Evolutionary conservation across 1,140 invertebrate species (phyloP).

Genomic region (Micrasema longulum): DNA sequence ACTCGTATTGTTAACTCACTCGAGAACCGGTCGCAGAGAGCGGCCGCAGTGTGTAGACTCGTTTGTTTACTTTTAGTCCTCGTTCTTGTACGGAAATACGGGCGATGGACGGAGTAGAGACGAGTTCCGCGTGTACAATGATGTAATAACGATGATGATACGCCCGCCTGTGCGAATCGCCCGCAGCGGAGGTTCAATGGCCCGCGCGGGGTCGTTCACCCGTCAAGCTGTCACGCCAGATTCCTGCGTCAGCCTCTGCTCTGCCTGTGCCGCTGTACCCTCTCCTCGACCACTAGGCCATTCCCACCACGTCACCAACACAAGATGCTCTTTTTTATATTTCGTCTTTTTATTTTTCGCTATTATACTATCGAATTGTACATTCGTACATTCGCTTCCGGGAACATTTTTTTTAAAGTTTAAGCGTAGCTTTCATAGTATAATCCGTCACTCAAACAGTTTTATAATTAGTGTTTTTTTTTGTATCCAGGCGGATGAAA

Average conservation of each 20-base stretch:
- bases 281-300: neutral
- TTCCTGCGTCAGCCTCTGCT: constrained; percentile 19
- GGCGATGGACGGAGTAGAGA: constrained; percentile 4
- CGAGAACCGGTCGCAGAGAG: constrained; percentile 27
- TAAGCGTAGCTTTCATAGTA: no score
- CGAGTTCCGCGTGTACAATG: constrained; percentile 35
- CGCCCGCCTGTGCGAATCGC: constrained; percentile 49
- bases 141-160: constrained; percentile 38
- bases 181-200: constrained; percentile 35
- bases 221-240: constrained; percentile 34
- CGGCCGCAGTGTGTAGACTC: constrained; percentile 25
- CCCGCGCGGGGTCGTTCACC: constrained; percentile 14
- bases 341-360: no score
- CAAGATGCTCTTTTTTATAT: no score
- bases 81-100: constrained; percentile 29
- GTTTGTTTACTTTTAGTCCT: constrained; percentile 38
- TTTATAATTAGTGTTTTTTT: no score
- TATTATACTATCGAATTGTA: no score
- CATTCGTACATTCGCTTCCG: no score
- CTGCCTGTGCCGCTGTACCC: neutral
- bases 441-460: no score
- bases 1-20: constrained; percentile 12
- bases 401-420: no score
- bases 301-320: no score
- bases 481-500: no score